Evolutionary conservation across 2,888 invertebrate species (phyloP).

Genomic region (Eretmocerus hayati): DNA sequence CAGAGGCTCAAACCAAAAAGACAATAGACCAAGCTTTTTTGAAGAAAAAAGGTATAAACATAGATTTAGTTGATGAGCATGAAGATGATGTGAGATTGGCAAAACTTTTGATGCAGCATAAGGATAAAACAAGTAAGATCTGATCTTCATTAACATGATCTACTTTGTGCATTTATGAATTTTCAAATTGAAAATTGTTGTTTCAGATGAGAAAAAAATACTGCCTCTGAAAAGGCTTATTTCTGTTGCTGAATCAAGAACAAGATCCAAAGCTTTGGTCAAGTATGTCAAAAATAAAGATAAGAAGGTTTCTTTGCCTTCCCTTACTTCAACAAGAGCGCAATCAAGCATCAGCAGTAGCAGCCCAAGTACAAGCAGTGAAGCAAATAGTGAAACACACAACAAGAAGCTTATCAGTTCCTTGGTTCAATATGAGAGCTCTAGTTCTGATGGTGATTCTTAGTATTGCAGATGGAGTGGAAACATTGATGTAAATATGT

Average conservation of each 20-base stretch:
- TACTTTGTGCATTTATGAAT: conserved; percentile 1
- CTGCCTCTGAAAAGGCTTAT: conserved; percentile 33
- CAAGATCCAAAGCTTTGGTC: conserved; percentile 23
- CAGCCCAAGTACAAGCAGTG: conserved; percentile 19
- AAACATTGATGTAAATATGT: conserved; percentile 25
- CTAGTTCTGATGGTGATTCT: conserved; percentile 41
- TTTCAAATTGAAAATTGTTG: conserved; percentile 8
- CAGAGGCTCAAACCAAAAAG: conserved; percentile 63
- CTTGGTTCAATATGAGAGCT: conserved; percentile 40
- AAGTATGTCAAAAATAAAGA: conserved; percentile 10
- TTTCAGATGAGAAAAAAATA: conserved; percentile 28
- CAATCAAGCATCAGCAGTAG: conserved; percentile 18
- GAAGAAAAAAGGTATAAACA: conserved; percentile 68
- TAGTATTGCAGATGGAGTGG: conserved; percentile 23
- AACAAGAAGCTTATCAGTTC: conserved; percentile 21
- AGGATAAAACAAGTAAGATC: conserved; percentile 52
- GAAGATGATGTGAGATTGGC: conserved; percentile 78
- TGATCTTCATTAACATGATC: not conserved
- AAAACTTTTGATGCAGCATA: conserved; percentile 62
- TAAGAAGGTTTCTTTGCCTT: conserved; percentile 11
- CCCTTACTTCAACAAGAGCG: conserved; percentile 12
- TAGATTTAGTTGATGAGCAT: conserved; percentile 70
- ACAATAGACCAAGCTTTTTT: conserved; percentile 64
- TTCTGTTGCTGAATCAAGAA: conserved; percentile 31
- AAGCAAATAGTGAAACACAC: not conserved